Conservation (phyloP, 2,797 vertebrate genomes). For the Hoplostethus mediterraneus region DNA sequence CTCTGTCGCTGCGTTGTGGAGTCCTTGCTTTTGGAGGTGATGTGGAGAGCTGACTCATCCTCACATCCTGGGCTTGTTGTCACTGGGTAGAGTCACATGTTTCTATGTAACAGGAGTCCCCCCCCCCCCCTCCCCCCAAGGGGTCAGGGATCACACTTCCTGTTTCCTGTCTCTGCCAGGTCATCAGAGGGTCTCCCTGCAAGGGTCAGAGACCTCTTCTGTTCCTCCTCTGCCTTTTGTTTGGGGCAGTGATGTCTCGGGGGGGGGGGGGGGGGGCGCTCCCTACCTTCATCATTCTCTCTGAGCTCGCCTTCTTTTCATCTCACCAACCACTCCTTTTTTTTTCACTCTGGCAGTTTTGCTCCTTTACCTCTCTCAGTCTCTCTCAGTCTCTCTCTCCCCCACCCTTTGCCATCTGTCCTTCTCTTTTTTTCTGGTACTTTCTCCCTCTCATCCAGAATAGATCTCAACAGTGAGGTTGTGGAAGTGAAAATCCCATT, state of each 20-base stretch:
- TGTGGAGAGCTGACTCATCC: constrained; percentile 51
- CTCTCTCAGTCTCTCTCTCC: background rate
- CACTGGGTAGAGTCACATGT: constrained; percentile 56
- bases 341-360: constrained; percentile 10
- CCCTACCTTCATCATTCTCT: constrained; percentile 42
- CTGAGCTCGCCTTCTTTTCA: constrained; percentile 31
- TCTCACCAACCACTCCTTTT: constrained; percentile 2
- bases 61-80: constrained; percentile 64
- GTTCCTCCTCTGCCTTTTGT: constrained; percentile 79
- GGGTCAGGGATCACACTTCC: constrained; percentile 85
- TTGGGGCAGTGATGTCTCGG: constrained; percentile 32
- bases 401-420: background rate
- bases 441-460: background rate
- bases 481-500: too few species aligned
- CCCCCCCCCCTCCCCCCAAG: constrained; percentile 43
- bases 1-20: background rate
- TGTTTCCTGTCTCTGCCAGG: constrained; percentile 85
- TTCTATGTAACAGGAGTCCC: constrained; percentile 64
- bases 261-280: constrained; percentile 35
- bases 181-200: constrained; percentile 83
- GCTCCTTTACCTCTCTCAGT: too few species aligned
- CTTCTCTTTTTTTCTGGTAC: background rate
- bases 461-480: too few species aligned
- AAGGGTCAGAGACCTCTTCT: constrained; percentile 78
- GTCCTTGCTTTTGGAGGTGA: constrained; percentile 11